Evolutionary conservation across 2,113 vertebrate genomes (phyloP).

Genomic region (Miniopterus natalensis): DNA sequence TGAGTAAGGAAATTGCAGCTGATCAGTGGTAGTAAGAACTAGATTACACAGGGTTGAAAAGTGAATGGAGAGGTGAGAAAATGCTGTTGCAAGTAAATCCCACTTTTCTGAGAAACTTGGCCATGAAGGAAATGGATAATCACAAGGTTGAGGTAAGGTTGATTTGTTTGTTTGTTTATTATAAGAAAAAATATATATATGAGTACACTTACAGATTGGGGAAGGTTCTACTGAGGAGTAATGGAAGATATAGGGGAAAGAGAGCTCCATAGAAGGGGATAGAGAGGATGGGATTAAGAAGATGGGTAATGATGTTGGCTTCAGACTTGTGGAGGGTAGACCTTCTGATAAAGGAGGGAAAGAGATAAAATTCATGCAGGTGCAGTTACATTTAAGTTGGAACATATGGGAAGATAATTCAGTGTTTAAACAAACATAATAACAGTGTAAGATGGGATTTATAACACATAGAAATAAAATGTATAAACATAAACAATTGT

Average conservation of each 20-base stretch:
- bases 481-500: background rate
- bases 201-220: background rate
- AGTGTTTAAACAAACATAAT: background rate
- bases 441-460: background rate
- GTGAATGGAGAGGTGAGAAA: background rate
- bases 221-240: background rate
- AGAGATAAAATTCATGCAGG: background rate
- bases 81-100: background rate
- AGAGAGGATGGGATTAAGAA: background rate
- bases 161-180: background rate
- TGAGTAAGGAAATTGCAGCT: background rate
- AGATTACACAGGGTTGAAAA: background rate
- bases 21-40: background rate
- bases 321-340: background rate
- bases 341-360: background rate
- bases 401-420: background rate
- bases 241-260: background rate
- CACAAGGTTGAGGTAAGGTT: background rate
- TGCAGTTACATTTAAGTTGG: background rate
- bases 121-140: background rate
- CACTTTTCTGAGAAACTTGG: background rate
- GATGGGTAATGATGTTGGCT: background rate
- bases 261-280: background rate
- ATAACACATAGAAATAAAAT: background rate
- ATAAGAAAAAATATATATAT: background rate